Conservation (phyloP, 2,113 vertebrate species). For the Ranitomeya variabilis region DNA sequence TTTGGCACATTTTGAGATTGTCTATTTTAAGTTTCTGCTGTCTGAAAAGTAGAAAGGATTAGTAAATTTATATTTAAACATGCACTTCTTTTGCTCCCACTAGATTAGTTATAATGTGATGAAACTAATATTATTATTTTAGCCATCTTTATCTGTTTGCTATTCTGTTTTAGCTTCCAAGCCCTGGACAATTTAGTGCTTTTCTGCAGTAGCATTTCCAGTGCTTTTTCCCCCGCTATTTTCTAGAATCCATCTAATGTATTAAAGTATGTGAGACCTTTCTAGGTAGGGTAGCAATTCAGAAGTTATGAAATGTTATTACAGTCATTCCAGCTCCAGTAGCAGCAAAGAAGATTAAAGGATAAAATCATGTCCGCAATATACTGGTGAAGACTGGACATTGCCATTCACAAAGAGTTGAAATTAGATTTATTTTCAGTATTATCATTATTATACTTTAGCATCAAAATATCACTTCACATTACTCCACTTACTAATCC, state of each 20-base stretch:
- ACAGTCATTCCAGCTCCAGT: slow-evolving; percentile 12
- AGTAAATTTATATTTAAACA: too few relatives aligned
- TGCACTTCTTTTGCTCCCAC: too few relatives aligned
- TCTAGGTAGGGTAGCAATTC: slow-evolving; percentile 31
- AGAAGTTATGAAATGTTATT: slow-evolving; percentile 43
- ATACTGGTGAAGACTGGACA: slow-evolving; percentile 14
- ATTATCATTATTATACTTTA: not conserved
- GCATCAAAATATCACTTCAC: slow-evolving; percentile 13
- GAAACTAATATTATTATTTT: not conserved
- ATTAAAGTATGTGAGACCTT: slow-evolving; percentile 27
- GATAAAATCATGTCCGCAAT: slow-evolving; percentile 34
- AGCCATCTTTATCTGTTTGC: not conserved
- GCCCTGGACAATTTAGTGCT: not conserved
- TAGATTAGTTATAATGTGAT: too few relatives aligned
- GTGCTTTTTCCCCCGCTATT: not conserved
- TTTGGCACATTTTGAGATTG: too few relatives aligned
- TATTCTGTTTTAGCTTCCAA: not conserved
- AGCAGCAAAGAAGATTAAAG: slow-evolving; percentile 43
- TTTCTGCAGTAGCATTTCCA: not conserved
- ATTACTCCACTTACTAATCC: slow-evolving; percentile 28
- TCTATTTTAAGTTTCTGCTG: too few relatives aligned
- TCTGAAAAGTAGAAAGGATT: too few relatives aligned
- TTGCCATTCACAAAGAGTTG: not conserved
- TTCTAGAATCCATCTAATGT: slow-evolving; percentile 17
- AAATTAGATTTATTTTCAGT: slow-evolving; percentile 8